These are phyloP conservation scores for Acrocephalus arundinaceus DNA, from an alignment of 2,113 vertebrate species.

Conservation along the genomic window DNA sequence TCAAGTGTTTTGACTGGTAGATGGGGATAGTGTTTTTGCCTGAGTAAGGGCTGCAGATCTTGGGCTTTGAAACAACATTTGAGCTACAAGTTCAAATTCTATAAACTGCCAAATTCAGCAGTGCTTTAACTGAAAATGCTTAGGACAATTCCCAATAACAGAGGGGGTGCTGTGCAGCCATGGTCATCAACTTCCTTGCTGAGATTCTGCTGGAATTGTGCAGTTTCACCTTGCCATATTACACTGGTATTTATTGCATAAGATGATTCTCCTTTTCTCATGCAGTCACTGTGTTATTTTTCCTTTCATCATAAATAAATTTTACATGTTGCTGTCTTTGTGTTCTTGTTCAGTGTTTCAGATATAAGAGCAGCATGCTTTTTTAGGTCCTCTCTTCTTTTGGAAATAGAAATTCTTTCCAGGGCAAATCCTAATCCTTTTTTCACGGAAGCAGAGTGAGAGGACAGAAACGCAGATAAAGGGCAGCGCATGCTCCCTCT, in stretches of 20 bases:
- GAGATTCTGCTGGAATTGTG: not conserved
- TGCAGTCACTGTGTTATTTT: not conserved
- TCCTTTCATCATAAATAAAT: not conserved
- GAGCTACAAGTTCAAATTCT: not conserved
- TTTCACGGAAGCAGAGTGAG: not conserved
- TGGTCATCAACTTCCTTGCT: conserved; percentile 45
- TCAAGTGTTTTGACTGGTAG: not conserved
- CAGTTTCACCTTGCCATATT: conserved; percentile 25
- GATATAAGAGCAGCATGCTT: not conserved
- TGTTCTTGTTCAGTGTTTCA: not conserved
- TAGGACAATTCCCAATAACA: conserved; percentile 23
- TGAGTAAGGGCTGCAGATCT: not conserved
- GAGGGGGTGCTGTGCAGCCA: not conserved
- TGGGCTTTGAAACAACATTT: not conserved
- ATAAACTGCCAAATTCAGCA: not conserved
- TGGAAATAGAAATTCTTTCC: not conserved
- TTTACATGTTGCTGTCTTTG: not conserved
- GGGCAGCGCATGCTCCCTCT: not conserved
- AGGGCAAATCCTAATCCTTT: not conserved
- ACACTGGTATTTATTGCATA: conserved; percentile 17
- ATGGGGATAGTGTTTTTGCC: not conserved
- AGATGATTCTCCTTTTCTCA: not conserved
- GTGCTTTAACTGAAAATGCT: conserved; percentile 36
- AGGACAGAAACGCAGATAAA: not conserved
- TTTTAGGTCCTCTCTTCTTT: not conserved